Conservation (phyloP, 1,140 invertebrate genomes). For the Drosophila sulfurigaster region DNA sequence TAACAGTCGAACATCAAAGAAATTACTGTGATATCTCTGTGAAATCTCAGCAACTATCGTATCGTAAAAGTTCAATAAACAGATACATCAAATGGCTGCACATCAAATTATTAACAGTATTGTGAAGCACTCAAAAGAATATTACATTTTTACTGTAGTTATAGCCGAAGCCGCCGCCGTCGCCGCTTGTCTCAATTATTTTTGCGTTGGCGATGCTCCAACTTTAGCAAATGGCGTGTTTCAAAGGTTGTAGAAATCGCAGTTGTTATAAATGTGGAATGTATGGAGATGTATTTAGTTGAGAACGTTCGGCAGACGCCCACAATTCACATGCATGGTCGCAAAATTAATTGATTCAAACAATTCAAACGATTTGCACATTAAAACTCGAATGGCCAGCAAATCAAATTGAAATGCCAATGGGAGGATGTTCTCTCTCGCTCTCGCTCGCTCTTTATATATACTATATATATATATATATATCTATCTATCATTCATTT, state of each 20-base stretch:
- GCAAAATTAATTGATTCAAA: conserved; percentile 55
- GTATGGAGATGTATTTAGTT: neutral
- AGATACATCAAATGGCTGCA: too few relatives aligned
- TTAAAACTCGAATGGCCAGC: conserved; percentile 49
- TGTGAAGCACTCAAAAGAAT: too few relatives aligned
- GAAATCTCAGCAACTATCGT: too few relatives aligned
- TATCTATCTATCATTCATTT: neutral
- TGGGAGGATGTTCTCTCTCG: conserved; percentile 4
- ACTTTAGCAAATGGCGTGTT: too few relatives aligned
- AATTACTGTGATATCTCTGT: too few relatives aligned
- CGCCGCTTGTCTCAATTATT: too few relatives aligned
- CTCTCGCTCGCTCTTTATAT: too few relatives aligned
- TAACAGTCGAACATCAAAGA: too few relatives aligned
- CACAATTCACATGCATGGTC: conserved; percentile 37
- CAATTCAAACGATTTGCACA: conserved; percentile 57
- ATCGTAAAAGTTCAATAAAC: too few relatives aligned
- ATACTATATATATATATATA: too few relatives aligned
- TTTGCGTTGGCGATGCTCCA: neutral
- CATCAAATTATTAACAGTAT: too few relatives aligned
- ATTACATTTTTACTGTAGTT: neutral
- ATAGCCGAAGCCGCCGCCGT: too few relatives aligned
- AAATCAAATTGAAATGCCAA: conserved; percentile 77
- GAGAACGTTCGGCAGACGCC: neutral
- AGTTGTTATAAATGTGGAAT: neutral
- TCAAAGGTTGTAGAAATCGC: neutral